These are phyloP conservation scores for Galleria mellonella DNA, from an alignment of 1,140 invertebrate species.

Conservation along the genomic window DNA sequence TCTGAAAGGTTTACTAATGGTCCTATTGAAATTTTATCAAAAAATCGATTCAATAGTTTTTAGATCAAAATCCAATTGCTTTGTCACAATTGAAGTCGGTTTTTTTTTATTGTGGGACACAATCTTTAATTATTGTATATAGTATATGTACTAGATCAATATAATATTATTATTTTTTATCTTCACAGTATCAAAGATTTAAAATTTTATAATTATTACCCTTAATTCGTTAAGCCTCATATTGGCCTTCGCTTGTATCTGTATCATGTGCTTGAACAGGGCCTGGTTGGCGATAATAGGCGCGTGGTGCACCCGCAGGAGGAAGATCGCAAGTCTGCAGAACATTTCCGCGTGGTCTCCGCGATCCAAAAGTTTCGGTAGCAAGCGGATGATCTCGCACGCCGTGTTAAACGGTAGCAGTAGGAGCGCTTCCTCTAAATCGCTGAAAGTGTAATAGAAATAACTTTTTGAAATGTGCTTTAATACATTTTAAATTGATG, in stretches of 20 bases:
- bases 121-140: too few relatives aligned
- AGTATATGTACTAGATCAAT: too few relatives aligned
- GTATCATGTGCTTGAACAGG: constrained; percentile 81
- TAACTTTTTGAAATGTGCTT: too few relatives aligned
- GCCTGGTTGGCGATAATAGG: constrained; percentile 83
- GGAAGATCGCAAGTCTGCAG: constrained; percentile 84
- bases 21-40: too few relatives aligned
- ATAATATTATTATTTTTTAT: too few relatives aligned
- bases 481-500: not conserved
- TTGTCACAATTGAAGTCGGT: too few relatives aligned
- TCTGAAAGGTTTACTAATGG: too few relatives aligned
- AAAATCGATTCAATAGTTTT: too few relatives aligned
- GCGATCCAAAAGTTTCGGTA: constrained; percentile 80
- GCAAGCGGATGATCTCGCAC: constrained; percentile 83
- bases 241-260: constrained; percentile 77
- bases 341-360: constrained; percentile 85
- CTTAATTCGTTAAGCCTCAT: constrained; percentile 77
- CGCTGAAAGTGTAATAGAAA: constrained; percentile 76
- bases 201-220: constrained; percentile 62
- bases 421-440: constrained; percentile 92
- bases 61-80: too few relatives aligned
- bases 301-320: constrained; percentile 90
- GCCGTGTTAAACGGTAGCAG: constrained; percentile 89
- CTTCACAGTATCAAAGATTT: too few relatives aligned
- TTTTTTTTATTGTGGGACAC: too few relatives aligned